phyloP scores from a whole-genome alignment of 2,888 invertebrate genomes.

The Xylophagus ater region DNA sequence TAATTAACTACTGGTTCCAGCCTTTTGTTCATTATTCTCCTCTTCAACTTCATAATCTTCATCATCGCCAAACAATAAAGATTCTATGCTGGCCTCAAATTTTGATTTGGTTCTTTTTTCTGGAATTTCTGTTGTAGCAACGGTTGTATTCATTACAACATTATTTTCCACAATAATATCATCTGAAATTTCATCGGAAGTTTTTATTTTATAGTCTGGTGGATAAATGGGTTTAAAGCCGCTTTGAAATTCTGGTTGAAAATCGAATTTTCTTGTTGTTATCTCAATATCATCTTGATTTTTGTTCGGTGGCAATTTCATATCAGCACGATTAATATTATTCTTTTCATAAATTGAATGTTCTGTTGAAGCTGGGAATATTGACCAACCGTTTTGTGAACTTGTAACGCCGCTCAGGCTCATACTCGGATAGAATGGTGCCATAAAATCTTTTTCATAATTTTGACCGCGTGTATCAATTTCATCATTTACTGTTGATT shows the following conservation, averaged over 20 bases:
- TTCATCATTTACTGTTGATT: conserved; percentile 28
- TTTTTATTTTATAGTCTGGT: conserved; percentile 29
- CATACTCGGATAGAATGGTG: conserved; percentile 56
- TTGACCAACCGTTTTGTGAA: conserved; percentile 50
- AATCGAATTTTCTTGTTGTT: conserved; percentile 48
- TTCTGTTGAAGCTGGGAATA: conserved; percentile 36
- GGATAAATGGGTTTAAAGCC: conserved; percentile 60
- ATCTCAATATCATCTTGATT: conserved; percentile 22
- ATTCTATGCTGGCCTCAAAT: conserved; percentile 35
- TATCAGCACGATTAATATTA: conserved; percentile 34
- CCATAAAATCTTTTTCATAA: conserved; percentile 48
- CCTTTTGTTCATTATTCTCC: conserved; percentile 16
- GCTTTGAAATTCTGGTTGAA: conserved; percentile 56
- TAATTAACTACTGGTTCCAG: conserved; percentile 9
- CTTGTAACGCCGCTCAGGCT: conserved; percentile 45
- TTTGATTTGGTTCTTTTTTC: conserved; percentile 27
- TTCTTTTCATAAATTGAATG: conserved; percentile 29
- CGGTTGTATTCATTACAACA: no score
- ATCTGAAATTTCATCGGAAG: conserved; percentile 19
- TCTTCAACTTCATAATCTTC: conserved; percentile 22
- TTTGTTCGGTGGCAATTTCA: conserved; percentile 17
- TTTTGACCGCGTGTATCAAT: conserved; percentile 35
- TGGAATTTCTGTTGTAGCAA: conserved; percentile 1
- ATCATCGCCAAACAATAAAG: conserved; percentile 35
- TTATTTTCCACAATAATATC: not conserved